Percentiles rank a stretch among this genome's conserved stretches.
Conservation (phyloP, 2,888 invertebrate genomes). For the Harpagoxenus sublaevis region DNA sequence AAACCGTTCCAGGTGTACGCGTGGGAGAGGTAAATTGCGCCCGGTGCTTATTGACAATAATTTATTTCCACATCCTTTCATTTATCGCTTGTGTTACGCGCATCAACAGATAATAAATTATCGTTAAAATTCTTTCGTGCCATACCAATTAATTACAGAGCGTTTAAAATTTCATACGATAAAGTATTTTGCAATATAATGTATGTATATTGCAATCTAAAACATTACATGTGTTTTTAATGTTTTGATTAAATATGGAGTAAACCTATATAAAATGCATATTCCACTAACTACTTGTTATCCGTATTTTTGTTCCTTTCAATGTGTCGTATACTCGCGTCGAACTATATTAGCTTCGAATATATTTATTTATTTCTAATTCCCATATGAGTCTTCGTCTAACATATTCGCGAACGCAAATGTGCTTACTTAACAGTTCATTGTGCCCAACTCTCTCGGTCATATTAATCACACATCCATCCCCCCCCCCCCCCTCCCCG, state of each 20-base stretch:
- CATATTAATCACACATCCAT: slow-evolving; percentile 46
- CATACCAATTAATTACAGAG: slow-evolving; percentile 11
- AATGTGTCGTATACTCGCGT: not conserved
- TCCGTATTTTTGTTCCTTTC: not conserved
- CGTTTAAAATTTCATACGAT: not conserved
- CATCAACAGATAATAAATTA: slow-evolving; percentile 42
- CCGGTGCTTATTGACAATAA: slow-evolving; percentile 61
- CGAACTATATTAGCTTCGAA: not conserved
- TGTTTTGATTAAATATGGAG: not conserved
- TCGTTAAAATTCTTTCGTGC: slow-evolving; percentile 39
- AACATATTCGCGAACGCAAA: slow-evolving; percentile 17
- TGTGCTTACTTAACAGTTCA: slow-evolving; percentile 48
- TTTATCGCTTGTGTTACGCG: slow-evolving; percentile 18
- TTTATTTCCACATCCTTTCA: slow-evolving; percentile 52
- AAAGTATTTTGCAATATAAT: not conserved
- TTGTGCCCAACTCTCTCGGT: slow-evolving; percentile 31
- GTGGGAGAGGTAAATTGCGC: slow-evolving; percentile 71
- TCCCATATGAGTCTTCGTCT: not conserved
- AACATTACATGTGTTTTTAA: not conserved
- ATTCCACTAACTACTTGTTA: not conserved
- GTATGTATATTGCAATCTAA: not conserved
- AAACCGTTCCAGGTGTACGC: slow-evolving; percentile 74
- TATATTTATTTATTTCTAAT: slow-evolving; percentile 31
- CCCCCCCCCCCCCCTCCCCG: too few relatives aligned
- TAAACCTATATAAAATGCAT: not conserved